Conservation (phyloP, 2,113 vertebrate genomes). For the Felis chaus region DNA sequence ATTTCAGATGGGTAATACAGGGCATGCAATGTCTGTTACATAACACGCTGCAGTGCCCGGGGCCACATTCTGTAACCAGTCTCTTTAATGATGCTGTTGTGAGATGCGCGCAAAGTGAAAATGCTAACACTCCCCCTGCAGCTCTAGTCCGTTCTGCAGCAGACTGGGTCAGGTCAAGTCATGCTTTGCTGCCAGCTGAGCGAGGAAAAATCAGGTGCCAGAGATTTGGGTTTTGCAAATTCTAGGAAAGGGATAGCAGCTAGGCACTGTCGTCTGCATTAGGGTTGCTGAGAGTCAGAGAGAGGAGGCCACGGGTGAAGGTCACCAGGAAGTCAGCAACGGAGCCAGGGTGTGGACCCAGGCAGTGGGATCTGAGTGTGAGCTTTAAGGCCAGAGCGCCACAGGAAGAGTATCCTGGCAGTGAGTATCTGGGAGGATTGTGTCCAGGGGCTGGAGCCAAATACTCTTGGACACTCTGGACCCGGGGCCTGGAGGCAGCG, state of each 20-base stretch:
- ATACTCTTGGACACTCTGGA: background rate
- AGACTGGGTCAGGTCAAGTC: too few relatives aligned
- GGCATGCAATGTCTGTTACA: rapidly evolving
- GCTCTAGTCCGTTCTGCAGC: background rate
- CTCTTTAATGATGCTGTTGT: rapidly evolving
- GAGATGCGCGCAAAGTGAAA: background rate
- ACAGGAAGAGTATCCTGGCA: rapidly evolving
- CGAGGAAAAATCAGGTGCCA: background rate
- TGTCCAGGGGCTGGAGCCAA: background rate
- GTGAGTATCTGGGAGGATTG: rapidly evolving
- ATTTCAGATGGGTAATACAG: rapidly evolving
- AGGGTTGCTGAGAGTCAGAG: background rate
- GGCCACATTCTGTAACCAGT: rapidly evolving
- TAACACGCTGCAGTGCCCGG: rapidly evolving
- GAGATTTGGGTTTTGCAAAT: background rate
- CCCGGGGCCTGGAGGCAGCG: too few relatives aligned
- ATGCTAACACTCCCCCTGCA: background rate
- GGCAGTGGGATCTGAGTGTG: background rate
- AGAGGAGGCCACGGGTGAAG: background rate
- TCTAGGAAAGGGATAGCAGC: background rate
- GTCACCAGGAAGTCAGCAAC: too few relatives aligned
- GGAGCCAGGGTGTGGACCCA: background rate
- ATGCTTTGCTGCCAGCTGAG: background rate
- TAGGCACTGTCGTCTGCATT: background rate
- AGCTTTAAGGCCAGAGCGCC: background rate